Conservation (phyloP, 1,140 invertebrate species). For the Solen grandis region DNA sequence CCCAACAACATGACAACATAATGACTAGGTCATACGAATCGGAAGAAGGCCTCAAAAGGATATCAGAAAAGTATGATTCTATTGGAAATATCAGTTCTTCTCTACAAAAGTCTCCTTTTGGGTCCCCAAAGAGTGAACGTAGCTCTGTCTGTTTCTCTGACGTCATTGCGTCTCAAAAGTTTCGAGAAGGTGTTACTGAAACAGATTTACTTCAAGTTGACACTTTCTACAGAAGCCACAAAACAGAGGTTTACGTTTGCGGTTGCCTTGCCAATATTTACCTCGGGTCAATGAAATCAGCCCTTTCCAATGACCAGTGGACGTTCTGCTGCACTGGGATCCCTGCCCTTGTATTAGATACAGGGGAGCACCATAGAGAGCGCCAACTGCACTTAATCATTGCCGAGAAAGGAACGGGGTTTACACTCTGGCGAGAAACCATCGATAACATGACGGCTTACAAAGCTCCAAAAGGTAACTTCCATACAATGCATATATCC, state of each 20-base stretch:
- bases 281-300: slow-evolving; percentile 75
- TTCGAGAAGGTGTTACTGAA: slow-evolving; percentile 83
- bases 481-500: slow-evolving; percentile 92
- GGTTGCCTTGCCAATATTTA: slow-evolving; percentile 90
- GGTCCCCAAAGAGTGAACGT: slow-evolving; percentile 42
- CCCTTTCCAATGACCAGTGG: slow-evolving; percentile 83
- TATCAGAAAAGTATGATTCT: slow-evolving; percentile 72
- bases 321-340: slow-evolving; percentile 90
- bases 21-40: slow-evolving; percentile 22
- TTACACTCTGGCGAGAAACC: slow-evolving; percentile 92
- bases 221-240: slow-evolving; percentile 89
- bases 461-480: slow-evolving; percentile 84
- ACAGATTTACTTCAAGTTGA: slow-evolving; percentile 89
- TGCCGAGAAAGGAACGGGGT: slow-evolving; percentile 91
- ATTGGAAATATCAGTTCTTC: slow-evolving; percentile 58
- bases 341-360: slow-evolving; percentile 90
- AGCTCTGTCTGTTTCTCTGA: slow-evolving; percentile 31
- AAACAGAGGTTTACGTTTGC: slow-evolving; percentile 90
- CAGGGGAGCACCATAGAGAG: slow-evolving; percentile 86
- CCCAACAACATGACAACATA: background rate
- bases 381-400: slow-evolving; percentile 88
- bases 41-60: slow-evolving; percentile 63
- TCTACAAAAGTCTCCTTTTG: slow-evolving; percentile 62
- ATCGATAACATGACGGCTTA: slow-evolving; percentile 86
- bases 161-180: slow-evolving; percentile 42